Evolutionary conservation across 1,140 invertebrate species (phyloP), one percentile per base, ranked within the genome.

Genomic region (Armadillidium nasatum): DNA sequence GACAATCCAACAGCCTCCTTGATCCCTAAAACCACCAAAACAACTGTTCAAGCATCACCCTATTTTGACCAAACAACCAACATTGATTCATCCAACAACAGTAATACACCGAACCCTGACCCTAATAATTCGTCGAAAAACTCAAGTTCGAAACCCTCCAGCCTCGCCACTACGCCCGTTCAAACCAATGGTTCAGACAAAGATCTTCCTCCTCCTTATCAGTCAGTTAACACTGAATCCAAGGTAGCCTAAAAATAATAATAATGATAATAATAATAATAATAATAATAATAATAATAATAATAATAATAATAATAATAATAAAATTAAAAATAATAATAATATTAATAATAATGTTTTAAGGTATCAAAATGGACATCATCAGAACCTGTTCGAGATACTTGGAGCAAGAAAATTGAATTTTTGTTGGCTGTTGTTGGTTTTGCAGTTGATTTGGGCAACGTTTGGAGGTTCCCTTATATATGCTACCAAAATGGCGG

Each of bases 381-480:
- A 10, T 60, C 67, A 60, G 79, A 74, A 45, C 67, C 71, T 0
- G 75, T 75, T 69, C 72, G 85, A 43, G 83, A 83, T 73, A 83
- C 83, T 11, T 86, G 85, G 86, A 85, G 84, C 78, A 94, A 94
- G 85, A 95, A 96, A 85, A 91, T 93, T 43, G 94, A 96, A 85
- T 95, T 95, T 84, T 87, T 95, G 22, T 86, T 95, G 71, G 92
- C 93, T 10, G 92, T 94, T 67, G 91, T 94, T 76, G 93, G 93
- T 0, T 95, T 94, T 82, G 93, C 93, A 7, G 93, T 95, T 0
- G 93, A 94, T 85, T 87, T 93, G 44, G 92, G 91, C 66, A 93
- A 93, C 82, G 91, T 93, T 2, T 93, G 91, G 91, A 83, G 89
- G 66, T 94, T 94, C 83, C 91, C 91, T 23, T 92, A 92, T 83